Base-by-base conservation (phyloP, 2,113 vertebrate genomes). In the Poicephalus meyeri region DNA sequence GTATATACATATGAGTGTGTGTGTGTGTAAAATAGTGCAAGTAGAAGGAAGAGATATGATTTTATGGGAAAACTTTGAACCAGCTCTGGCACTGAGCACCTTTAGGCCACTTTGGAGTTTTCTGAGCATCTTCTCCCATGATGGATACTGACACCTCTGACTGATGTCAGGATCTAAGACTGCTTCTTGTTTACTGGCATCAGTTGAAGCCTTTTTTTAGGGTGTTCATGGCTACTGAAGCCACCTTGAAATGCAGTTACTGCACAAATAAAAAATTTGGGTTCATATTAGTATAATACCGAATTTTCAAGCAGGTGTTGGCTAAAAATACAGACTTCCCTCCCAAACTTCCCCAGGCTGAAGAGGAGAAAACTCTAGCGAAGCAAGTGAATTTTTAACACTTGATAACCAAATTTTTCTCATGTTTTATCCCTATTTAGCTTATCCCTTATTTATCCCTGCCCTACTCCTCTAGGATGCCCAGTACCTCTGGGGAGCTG, bases 1-100 rank as follows among this genome's bases (percentile, higher is more conserved):
- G 7, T 4, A 1, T 29, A 7, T 17, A 26, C 20, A 4, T 14
- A 2, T 0, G 0, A 6, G 7, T 52, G 7, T 26, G 15, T 37
- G 2, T 8, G 3, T 12, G 2, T 18, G 13, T 31, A 53, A 56
- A 85, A 68, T 1, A 80, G 46, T 65, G 33, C 19, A 63, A 49
- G 10, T 14, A 70, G 44, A 63, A 83, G 7, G 55, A 80, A 78
- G 35, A 6, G 24, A 60, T 25, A 17, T 50, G 3, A 55, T 60
- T 81, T 91, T 26, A 19, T 35, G 37, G 25, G 46, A 72, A 53
- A 49, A 18, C 25, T 65, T 52, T 37, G 31, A 47, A 31, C 5
- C 42, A 33, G 37, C 19, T 70, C n/a, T 0, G 7, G 10, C 1
- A 1, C 39, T 80, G 52, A 58, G 15, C 31, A 56, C 37, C 33